Evolutionary conservation across 2,113 vertebrate species (phyloP), one percentile per base, ranked within the genome.

Genomic region (Cepphus grylle): DNA sequence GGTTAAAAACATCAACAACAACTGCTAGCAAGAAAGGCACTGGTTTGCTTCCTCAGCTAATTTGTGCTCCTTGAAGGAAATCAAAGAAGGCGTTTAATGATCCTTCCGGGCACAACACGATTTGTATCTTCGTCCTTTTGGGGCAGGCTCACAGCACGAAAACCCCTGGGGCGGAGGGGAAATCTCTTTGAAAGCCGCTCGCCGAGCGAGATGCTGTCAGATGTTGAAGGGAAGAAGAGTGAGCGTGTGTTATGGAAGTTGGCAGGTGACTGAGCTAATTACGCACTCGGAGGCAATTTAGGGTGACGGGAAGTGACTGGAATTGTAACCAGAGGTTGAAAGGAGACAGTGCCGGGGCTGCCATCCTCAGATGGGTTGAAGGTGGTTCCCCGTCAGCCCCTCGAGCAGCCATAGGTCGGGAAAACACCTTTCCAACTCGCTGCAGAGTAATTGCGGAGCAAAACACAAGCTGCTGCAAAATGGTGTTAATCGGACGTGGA

Each of bases 221-320:
- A 50, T 26, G 69, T 29, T 45, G 83, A 20, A 49, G 90, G 80
- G 50, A 59, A 78, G 56, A 36, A 61, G 84, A 40, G 52, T 1
- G 86, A 91, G 65, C 0, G 8, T 34, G 56, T 34, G 73, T 16
- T 69, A 65, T 87, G 94, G 8, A 49, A 83, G 93, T 11, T 96
- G 96, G 90, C 95, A 95, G 93, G 85, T 93, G 94, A 96, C 76
- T 3, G 79, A 81, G 92, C 90, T 95, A 65, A 96, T 96, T 93
- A 92, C 3, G 0, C 17, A 7, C 69, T 63, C 7, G 0, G 45
- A 86, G 82, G 88, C 90, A 83, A 81, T 88, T 95, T 21, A 52
- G 82, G 83, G 88, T 76, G 92, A 86, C 1, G 16, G 87, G 88
- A 83, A 96, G 80, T 63, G 95, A 78, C 80, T 92, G 18, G 80